Conservation (phyloP, 2,797 vertebrate genomes). For the Heteromormyrus szaboi region DNA sequence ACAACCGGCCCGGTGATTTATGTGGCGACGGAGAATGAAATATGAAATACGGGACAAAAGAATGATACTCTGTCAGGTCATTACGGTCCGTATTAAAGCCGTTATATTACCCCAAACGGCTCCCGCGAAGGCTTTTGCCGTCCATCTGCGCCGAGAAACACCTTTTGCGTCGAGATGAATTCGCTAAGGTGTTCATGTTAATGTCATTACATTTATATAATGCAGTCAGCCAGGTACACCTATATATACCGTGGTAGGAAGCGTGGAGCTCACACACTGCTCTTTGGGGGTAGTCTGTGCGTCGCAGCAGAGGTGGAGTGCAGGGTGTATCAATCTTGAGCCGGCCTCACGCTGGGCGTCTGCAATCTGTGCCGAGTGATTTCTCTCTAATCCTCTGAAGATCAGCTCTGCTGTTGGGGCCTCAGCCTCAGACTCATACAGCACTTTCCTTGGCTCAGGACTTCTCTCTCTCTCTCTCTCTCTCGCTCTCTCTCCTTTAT, state of each 20-base stretch:
- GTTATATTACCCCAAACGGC: not conserved
- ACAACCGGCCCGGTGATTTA: not conserved
- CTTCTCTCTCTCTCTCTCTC: not conserved
- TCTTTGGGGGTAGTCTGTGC: not conserved
- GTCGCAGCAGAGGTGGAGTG: not conserved
- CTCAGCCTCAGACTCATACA: not conserved
- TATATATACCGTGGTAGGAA: not conserved
- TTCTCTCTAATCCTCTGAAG: conserved; percentile 18
- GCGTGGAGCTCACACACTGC: not conserved
- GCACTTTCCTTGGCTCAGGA: not conserved
- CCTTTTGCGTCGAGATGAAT: not conserved
- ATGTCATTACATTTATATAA: not conserved
- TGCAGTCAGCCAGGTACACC: not conserved
- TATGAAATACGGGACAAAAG: not conserved
- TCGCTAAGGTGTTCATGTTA: not conserved
- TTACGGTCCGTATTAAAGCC: not conserved
- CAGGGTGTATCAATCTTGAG: not conserved
- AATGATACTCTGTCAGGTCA: not conserved
- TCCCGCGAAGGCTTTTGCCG: not conserved
- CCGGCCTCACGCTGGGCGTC: not conserved
- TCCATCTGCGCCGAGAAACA: not conserved
- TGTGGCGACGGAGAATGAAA: not conserved
- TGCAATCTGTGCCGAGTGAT: conserved; percentile 11
- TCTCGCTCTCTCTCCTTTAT: not conserved
- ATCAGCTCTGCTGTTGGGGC: not conserved